Percentiles rank a stretch among this genome's conserved stretches.
Evolutionary conservation across 2,797 vertebrate species (phyloP).

Genomic region (Scolopax rusticola): DNA sequence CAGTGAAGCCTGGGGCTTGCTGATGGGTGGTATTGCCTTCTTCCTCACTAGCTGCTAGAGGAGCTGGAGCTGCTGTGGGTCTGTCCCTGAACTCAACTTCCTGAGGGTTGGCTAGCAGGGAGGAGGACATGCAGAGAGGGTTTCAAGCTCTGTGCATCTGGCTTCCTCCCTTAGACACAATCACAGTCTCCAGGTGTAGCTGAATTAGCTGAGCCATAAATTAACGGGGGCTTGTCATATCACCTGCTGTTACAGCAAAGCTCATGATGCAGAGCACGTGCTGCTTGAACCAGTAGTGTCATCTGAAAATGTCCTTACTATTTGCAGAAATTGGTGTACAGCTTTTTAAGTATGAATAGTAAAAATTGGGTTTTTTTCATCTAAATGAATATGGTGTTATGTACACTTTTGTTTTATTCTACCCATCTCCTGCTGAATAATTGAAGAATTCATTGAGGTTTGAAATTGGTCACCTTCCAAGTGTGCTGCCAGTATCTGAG

Average conservation of each 20-base stretch:
- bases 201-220: background rate
- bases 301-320: background rate
- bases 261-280: background rate
- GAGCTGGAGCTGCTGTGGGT: background rate
- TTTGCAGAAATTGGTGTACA: background rate
- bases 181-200: background rate
- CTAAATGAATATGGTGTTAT: background rate
- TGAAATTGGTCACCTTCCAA: background rate
- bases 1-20: accelerated
- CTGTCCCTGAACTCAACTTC: background rate
- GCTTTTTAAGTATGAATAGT: background rate
- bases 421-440: background rate
- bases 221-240: background rate
- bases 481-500: background rate
- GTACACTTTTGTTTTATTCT: background rate
- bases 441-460: background rate
- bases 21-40: background rate
- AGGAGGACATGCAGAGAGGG: background rate
- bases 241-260: background rate
- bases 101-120: background rate
- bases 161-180: background rate
- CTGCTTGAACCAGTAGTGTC: background rate
- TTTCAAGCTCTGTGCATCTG: background rate
- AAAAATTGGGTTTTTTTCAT: background rate
- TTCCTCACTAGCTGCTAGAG: accelerated